phyloP scores from a whole-genome alignment of 2,888 invertebrate species.

The Calameuta idolon region DNA sequence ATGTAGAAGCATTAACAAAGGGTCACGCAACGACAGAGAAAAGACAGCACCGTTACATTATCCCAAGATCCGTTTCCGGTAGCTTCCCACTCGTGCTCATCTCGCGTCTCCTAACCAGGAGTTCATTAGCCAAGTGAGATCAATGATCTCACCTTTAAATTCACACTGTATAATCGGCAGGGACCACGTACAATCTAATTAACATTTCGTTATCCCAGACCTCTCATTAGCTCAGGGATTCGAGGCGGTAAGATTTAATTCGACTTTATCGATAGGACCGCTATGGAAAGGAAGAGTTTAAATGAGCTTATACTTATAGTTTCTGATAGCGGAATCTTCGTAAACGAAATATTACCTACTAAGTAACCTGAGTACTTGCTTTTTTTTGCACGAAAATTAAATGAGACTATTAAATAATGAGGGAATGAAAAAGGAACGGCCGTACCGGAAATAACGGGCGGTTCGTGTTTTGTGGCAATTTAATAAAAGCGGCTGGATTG shows the following conservation, averaged over 20 bases:
- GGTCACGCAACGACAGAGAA: constrained; percentile 46
- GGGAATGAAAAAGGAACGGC: background rate
- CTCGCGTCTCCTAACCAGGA: constrained; percentile 25
- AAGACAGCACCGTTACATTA: constrained; percentile 51
- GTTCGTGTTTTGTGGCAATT: constrained; percentile 28
- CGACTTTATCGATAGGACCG: background rate
- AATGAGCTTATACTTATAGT: background rate
- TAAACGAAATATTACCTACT: background rate
- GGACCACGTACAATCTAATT: constrained; percentile 39
- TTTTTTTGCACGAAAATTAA: background rate
- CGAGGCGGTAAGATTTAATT: background rate
- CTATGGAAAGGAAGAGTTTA: background rate
- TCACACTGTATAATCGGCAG: constrained; percentile 42
- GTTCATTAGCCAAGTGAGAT: constrained; percentile 47
- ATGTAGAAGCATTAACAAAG: background rate
- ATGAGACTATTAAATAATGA: background rate
- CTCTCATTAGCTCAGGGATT: constrained; percentile 26
- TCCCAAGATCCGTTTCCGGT: constrained; percentile 53
- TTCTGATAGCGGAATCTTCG: background rate
- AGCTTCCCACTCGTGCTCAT: constrained; percentile 19
- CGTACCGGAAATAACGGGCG: background rate
- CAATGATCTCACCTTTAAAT: constrained; percentile 46
- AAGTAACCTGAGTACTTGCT: background rate
- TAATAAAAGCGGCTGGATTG: constrained; percentile 30
- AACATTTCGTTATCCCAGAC: constrained; percentile 34